Conservation (phyloP, 2,888 invertebrate genomes). For the Cosmia trapezina region DNA sequence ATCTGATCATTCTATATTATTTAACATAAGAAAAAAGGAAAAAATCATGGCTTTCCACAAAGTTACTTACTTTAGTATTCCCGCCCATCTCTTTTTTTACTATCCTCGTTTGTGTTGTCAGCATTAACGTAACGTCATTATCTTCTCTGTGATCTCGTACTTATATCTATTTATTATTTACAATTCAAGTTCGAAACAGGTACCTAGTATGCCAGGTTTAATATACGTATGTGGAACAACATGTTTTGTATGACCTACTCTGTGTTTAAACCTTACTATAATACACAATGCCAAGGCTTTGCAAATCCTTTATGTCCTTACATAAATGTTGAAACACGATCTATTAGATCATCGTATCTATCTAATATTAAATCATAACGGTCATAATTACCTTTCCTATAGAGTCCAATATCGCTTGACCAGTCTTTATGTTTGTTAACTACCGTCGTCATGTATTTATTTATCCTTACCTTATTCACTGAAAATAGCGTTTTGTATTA, state of each 20-base stretch:
- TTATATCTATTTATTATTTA: neutral
- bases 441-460: conserved; percentile 25
- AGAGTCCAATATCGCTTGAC: conserved; percentile 36
- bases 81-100: conserved; percentile 1
- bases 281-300: conserved; percentile 27
- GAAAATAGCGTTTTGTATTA: conserved; percentile 48
- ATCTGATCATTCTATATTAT: conserved; percentile 9
- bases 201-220: neutral
- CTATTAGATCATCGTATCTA: conserved; percentile 23
- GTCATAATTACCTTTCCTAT: conserved; percentile 12
- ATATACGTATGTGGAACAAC: conserved; percentile 4
- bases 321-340: conserved; percentile 40
- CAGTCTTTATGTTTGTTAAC: conserved; percentile 15
- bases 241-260: conserved; percentile 26
- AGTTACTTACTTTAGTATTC: conserved; percentile 11
- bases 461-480: conserved; percentile 55
- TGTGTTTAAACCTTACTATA: conserved; percentile 15
- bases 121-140: conserved; percentile 1
- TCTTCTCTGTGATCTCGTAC: neutral
- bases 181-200: conserved; percentile 23
- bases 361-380: conserved; percentile 18
- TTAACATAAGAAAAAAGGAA: conserved; percentile 14
- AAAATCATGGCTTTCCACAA: conserved; percentile 5
- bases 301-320: conserved; percentile 32
- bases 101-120: conserved; percentile 27